A percentile compares a stretch with the other conserved stretches of the same genome.
These are phyloP conservation scores for Clarias batrachus DNA, from an alignment of 2,113 vertebrate genomes.

Conservation along the genomic window DNA sequence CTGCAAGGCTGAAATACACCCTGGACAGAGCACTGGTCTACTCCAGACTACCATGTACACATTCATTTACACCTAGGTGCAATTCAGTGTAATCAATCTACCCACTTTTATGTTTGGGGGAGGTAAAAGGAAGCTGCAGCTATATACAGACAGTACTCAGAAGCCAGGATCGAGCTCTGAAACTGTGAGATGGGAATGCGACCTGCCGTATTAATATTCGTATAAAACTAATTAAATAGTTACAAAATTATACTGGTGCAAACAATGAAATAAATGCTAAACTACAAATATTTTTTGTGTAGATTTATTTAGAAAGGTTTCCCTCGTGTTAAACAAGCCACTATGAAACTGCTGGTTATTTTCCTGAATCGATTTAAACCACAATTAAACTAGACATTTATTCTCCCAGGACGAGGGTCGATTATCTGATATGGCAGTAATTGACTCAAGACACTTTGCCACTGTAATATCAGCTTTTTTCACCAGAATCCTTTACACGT, in stretches of 20 bases:
- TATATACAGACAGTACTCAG: not conserved
- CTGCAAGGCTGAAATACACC: not conserved
- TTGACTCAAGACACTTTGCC: not conserved
- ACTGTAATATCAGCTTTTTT: not conserved
- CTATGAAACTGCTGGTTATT: too few relatives aligned
- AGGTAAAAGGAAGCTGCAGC: not conserved
- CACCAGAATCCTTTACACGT: slow-evolving; percentile 3
- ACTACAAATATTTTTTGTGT: not conserved
- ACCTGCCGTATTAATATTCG: not conserved
- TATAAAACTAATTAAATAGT: too few relatives aligned
- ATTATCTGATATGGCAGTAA: not conserved
- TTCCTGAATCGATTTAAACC: not conserved
- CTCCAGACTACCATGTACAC: not conserved
- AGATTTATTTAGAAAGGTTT: not conserved
- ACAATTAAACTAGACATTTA: not conserved
- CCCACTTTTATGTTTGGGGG: not conserved
- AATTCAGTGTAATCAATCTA: not conserved
- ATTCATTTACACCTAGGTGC: not conserved
- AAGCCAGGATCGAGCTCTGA: not conserved
- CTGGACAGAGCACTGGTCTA: not conserved
- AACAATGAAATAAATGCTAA: not conserved
- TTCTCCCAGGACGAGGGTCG: not conserved
- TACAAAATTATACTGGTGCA: not conserved
- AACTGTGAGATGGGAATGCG: not conserved
- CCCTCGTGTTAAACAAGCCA: not conserved